A percentile compares a stretch with the other conserved stretches of the same genome.
Conservation (phyloP, 2,888 invertebrate genomes). For the Nemoura dubitans region DNA sequence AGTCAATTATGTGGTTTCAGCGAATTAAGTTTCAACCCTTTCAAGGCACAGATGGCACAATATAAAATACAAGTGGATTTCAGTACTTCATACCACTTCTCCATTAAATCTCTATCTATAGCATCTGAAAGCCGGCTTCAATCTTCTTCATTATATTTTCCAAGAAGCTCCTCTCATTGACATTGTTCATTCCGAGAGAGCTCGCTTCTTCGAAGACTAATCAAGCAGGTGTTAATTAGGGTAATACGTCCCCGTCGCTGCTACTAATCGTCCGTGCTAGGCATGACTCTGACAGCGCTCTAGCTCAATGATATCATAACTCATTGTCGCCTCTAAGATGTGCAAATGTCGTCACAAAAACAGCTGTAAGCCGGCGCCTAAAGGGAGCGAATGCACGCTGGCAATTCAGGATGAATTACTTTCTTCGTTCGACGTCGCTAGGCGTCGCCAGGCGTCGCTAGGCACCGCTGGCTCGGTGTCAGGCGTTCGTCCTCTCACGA, state of each 20-base stretch:
- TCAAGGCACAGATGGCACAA: neutral
- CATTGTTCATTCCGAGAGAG: neutral
- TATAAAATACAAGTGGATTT: conserved; percentile 16
- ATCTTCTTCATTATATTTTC: conserved; percentile 17
- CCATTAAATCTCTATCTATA: neutral
- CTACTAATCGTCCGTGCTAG: neutral
- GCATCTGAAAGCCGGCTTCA: neutral
- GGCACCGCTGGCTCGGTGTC: too few relatives aligned
- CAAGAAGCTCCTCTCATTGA: conserved; percentile 10
- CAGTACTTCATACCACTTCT: neutral
- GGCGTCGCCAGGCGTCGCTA: too few relatives aligned
- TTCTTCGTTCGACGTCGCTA: neutral
- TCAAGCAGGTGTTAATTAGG: conserved; percentile 46
- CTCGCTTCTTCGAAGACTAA: conserved; percentile 38
- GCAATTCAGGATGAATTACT: neutral
- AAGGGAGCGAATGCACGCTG: neutral
- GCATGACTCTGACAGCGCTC: conserved; percentile 15
- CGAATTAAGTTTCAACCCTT: neutral
- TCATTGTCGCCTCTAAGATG: conserved; percentile 9
- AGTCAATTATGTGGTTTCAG: neutral
- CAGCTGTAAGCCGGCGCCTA: neutral
- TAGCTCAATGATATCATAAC: conserved; percentile 28
- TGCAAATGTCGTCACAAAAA: neutral
- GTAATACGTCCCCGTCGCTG: conserved; percentile 40
- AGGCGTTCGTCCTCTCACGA: neutral